Base-by-base conservation (phyloP, 2,113 vertebrate genomes). In the Notiomystis cincta region DNA sequence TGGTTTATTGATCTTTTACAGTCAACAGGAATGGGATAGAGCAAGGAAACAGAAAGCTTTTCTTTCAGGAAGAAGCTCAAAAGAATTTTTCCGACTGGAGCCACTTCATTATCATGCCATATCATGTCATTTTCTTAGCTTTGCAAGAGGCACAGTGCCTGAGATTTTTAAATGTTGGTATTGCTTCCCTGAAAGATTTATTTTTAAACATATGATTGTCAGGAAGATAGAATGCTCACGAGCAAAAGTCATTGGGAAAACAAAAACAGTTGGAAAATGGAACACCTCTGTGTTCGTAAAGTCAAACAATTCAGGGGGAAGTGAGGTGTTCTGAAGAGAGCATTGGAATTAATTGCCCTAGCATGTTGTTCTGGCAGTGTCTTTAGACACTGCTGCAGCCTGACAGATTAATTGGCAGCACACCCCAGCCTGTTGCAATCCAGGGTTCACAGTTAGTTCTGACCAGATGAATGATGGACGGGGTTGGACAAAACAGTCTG, bases 361-460 rank as follows among this genome's bases (percentile, higher is more conserved):
- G 96, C 88, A 20, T 53, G 64, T 89, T 87, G 44, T 89, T 87
- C 92, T 97, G 96, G 95, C 96, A 95, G 24, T 65, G 91, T 82
- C 91, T 89, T 82, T 58, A 94, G 94, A 73, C 87, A 93, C 87
- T 4, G 1, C 81, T 96, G 91, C 84, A 90, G 93, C 78, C 84
- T 95, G 87, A 97, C 86, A 75, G 90, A 96, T 87, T 61, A 94
- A 93, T 90, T 97, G 93, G 93, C 95, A 96, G 88, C 88, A 61
- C 9, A 31, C 80, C 79, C 44, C 69, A 67, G 83, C 88, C 94
- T 96, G 95, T 93, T 93, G 95, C 96, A 97, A 96, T 94, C 93
- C 95, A 87, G 90, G 69, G 95, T 93, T 95, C 93, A 92, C 86
- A 89, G 96, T 82, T 94, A 94, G 93, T 89, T 96, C 95, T 96